A percentile compares a stretch with the other conserved stretches of the same genome.
Conservation (phyloP, 2,797 vertebrate species). For the Eupleurogrammus muticus region DNA sequence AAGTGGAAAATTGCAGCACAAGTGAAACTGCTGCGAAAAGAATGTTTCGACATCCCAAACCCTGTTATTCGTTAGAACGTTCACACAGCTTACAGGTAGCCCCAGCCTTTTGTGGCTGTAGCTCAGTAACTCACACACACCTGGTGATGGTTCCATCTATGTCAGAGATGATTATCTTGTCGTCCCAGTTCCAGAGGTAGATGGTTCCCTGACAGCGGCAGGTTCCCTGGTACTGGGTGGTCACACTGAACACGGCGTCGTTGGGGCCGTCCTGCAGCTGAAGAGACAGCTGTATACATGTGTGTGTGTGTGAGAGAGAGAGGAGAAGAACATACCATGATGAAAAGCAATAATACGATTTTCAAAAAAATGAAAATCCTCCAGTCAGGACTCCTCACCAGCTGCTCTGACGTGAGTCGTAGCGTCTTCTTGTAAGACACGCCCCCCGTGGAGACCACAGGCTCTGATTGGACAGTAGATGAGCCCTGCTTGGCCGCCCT, state of each 20-base stretch:
- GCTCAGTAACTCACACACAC: constrained; percentile 64
- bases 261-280: constrained; percentile 95
- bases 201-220: constrained; percentile 97
- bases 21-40: background rate
- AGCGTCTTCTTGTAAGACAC: constrained; percentile 96
- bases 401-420: constrained; percentile 93
- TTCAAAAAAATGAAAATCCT: background rate
- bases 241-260: constrained; percentile 95
- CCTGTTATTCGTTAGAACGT: constrained; percentile 1
- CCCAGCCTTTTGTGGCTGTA: background rate
- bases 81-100: constrained; percentile 1
- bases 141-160: constrained; percentile 98
- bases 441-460: constrained; percentile 75
- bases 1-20: constrained; percentile 19
- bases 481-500: constrained; percentile 79
- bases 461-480: constrained; percentile 73
- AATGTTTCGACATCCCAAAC: background rate
- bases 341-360: background rate
- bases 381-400: constrained; percentile 80
- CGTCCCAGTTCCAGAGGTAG: constrained; percentile 98
- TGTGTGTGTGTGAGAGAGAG: background rate
- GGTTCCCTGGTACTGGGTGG: constrained; percentile 98
- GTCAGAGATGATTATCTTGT: constrained; percentile 97
- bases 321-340: background rate
- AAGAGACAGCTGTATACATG: constrained; percentile 82